These are phyloP conservation scores for Leguminivora glycinivorella DNA, from an alignment of 1,140 invertebrate species.

Conservation along the genomic window DNA sequence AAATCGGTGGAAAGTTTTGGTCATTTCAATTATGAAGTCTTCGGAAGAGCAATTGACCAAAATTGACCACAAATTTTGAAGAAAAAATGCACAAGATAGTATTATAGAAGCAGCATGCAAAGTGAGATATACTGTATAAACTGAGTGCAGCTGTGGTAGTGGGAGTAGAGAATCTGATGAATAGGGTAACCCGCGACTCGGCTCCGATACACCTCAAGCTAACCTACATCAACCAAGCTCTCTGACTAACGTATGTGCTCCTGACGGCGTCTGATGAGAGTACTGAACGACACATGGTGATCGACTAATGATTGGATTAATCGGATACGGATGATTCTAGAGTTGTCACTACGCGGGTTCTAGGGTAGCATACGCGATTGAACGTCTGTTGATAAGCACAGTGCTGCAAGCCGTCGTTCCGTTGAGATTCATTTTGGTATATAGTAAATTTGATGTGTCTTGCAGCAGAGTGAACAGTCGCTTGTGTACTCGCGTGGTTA, in stretches of 20 bases:
- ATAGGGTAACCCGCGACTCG: slow-evolving; percentile 64
- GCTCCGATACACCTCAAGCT: slow-evolving; percentile 65
- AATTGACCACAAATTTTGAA: slow-evolving; percentile 47
- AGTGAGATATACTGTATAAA: slow-evolving; percentile 70
- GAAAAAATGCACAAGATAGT: slow-evolving; percentile 54
- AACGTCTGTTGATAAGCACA: slow-evolving; percentile 68
- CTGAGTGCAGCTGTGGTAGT: slow-evolving; percentile 70
- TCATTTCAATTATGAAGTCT: slow-evolving; percentile 29
- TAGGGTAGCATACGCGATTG: slow-evolving; percentile 74
- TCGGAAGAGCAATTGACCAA: slow-evolving; percentile 16
- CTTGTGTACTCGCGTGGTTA: slow-evolving; percentile 76
- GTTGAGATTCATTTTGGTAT: slow-evolving; percentile 4
- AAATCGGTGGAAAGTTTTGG: slow-evolving; percentile 52
- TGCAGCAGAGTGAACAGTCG: slow-evolving; percentile 70
- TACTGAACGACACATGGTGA: slow-evolving; percentile 69
- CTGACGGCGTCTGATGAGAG: slow-evolving; percentile 61
- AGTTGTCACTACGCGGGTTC: slow-evolving; percentile 66
- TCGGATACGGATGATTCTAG: slow-evolving; percentile 70
- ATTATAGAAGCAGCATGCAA: slow-evolving; percentile 75
- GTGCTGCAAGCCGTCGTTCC: slow-evolving; percentile 58
- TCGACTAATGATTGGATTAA: slow-evolving; percentile 72
- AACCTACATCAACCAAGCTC: slow-evolving; percentile 72
- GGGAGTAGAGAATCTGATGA: slow-evolving; percentile 67
- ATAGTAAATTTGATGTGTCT: slow-evolving; percentile 39
- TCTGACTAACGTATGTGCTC: slow-evolving; percentile 69